phyloP scores from a whole-genome alignment of 2,888 invertebrate genomes.

The Xanthorhoe designata region DNA sequence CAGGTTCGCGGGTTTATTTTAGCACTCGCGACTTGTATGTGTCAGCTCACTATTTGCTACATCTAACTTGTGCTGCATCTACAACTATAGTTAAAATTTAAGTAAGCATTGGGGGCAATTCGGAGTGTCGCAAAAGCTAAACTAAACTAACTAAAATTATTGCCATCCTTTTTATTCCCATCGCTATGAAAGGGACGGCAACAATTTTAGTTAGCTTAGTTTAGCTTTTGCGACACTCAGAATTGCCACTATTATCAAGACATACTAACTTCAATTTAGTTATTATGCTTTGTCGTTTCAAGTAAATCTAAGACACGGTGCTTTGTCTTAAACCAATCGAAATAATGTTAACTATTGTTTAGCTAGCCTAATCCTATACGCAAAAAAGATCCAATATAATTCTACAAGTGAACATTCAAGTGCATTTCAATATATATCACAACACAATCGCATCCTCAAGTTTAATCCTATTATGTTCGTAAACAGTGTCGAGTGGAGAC shows the following conservation, averaged over 20 bases:
- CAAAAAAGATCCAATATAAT: slow-evolving; percentile 39
- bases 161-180: too few species aligned
- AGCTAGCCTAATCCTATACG: neutral
- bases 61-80: neutral
- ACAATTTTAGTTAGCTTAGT: too few species aligned
- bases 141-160: too few species aligned
- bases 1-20: slow-evolving; percentile 75
- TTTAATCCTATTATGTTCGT: slow-evolving; percentile 80
- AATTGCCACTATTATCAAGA: too few species aligned
- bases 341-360: slow-evolving; percentile 9
- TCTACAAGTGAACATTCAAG: slow-evolving; percentile 52
- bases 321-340: neutral
- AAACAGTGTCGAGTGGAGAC: slow-evolving; percentile 72
- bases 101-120: neutral
- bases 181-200: too few species aligned
- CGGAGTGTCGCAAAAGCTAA: too few species aligned
- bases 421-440: slow-evolving; percentile 59
- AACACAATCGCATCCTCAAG: slow-evolving; percentile 66
- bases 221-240: too few species aligned
- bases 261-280: too few species aligned
- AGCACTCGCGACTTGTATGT: slow-evolving; percentile 63
- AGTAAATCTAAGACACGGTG: neutral
- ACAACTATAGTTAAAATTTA: neutral
- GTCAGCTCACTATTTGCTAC: slow-evolving; percentile 43
- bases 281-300: neutral